Base-by-base conservation (phyloP, 2,797 vertebrate species). In the Xiphorhynchus erythropygius region DNA sequence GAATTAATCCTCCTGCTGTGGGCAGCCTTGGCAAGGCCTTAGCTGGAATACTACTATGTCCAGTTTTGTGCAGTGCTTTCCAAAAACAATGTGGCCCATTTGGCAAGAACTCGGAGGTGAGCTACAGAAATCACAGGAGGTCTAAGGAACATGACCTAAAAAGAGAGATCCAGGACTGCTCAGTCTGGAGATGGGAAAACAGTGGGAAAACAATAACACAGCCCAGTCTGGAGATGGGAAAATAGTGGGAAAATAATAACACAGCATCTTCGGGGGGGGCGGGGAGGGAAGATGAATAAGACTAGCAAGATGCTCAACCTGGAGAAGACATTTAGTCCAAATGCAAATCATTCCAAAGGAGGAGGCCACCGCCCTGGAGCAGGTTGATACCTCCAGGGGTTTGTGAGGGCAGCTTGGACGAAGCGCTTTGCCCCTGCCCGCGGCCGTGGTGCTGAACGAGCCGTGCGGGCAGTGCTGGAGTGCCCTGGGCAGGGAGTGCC, bases 1-100 rank as follows among this genome's bases (percentile, higher is more conserved):
- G 77, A 95, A 92, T 95, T 93, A 90, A 92, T 93, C 47, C 76
- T 90, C 81, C 84, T 87, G 89, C 91, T 87, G 93, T 25, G 41
- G 95, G 89, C 67, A 90, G 74, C 87, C 60, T 89, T 95, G 89
- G 95, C 95, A 92, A 84, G 33, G 71, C 52, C 28, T 30, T 70
- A 41, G 55, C 71, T 70, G 52, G 60, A 85, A 71, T 74, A 91
- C n/a, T 87, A 73, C 63, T 28, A 30, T 25, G 75, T 83, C 87
- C 81, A 87, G 75, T 80, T 67, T 59, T 35, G 70, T 49, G 81
- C 35, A 73, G 35, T 2, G 89, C 71, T 81, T 94, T 93, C 92
- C 70, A 84, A 78, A 93, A 86, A 4, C 37, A 42, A 22, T 4
- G 12, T 64, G 77, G 62, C 84, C 88, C 74, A 73, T 79, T 82